Percentiles rank a stretch among this genome's conserved stretches.
Conservation (phyloP, 2,888 invertebrate genomes). For the Amorpha juglandis region DNA sequence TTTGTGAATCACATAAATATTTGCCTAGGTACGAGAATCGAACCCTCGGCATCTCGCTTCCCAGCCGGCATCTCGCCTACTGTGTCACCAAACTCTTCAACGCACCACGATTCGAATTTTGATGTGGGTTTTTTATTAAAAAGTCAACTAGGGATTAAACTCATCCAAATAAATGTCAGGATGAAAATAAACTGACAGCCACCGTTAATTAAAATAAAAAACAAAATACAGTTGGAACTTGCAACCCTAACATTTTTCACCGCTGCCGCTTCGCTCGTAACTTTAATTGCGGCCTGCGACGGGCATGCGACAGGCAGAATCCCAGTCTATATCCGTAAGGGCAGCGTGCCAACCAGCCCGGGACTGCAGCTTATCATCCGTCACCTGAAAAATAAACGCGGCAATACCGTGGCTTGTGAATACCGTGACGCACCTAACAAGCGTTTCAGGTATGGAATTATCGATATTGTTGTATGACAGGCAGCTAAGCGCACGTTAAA, state of each 20-base stretch:
- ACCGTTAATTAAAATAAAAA: not conserved
- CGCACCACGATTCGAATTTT: too few species aligned
- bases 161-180: too few species aligned
- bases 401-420: slow-evolving; percentile 33
- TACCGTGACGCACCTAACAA: slow-evolving; percentile 49
- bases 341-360: slow-evolving; percentile 72
- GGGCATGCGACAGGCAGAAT: slow-evolving; percentile 57
- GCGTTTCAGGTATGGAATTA: slow-evolving; percentile 33
- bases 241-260: slow-evolving; percentile 4
- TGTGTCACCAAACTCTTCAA: too few species aligned
- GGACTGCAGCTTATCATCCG: slow-evolving; percentile 60
- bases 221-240: not conserved
- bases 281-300: slow-evolving; percentile 36
- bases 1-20: too few species aligned
- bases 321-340: slow-evolving; percentile 76
- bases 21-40: too few species aligned
- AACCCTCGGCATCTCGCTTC: too few species aligned
- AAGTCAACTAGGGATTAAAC: too few species aligned
- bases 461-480: slow-evolving; percentile 15
- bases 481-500: not conserved
- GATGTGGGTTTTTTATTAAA: too few species aligned
- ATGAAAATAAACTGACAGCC: too few species aligned
- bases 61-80: too few species aligned
- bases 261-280: slow-evolving; percentile 41
- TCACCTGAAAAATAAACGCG: slow-evolving; percentile 64